phyloP scores from a whole-genome alignment of 2,888 invertebrate species.

The Himalopsyche anomala region DNA sequence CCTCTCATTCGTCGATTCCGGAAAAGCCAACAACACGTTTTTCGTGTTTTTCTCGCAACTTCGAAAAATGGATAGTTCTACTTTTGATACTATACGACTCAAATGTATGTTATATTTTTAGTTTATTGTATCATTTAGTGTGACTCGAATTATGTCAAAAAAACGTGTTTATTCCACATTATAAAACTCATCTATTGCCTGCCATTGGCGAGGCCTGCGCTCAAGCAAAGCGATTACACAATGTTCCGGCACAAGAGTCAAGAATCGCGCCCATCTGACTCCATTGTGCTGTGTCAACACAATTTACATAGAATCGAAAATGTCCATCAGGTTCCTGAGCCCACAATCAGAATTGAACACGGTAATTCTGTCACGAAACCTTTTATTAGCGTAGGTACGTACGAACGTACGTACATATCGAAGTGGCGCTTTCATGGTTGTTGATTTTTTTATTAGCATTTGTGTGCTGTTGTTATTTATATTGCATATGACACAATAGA shows the following conservation, averaged over 20 bases:
- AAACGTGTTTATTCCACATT: too few species aligned
- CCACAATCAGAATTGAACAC: constrained; percentile 35
- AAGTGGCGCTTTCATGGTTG: not conserved
- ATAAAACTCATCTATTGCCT: not conserved
- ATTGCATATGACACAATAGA: constrained; percentile 14
- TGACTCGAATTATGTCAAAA: too few species aligned
- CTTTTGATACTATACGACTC: too few species aligned
- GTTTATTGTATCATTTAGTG: too few species aligned
- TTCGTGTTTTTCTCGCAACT: too few species aligned
- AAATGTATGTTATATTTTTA: too few species aligned
- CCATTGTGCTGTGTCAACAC: constrained; percentile 38
- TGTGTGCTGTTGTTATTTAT: not conserved
- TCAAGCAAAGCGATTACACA: constrained; percentile 16
- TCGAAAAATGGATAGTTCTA: too few species aligned
- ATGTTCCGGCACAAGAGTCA: constrained; percentile 34
- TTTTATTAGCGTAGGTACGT: constrained; percentile 15
- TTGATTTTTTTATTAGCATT: constrained; percentile 39
- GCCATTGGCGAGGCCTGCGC: not conserved
- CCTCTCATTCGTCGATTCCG: too few species aligned
- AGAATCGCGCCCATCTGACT: constrained; percentile 32
- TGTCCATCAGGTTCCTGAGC: not conserved
- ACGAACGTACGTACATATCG: not conserved
- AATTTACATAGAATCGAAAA: constrained; percentile 43
- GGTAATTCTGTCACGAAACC: constrained; percentile 32
- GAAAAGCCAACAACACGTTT: too few species aligned